Percentiles rank a stretch among this genome's conserved stretches.
These are phyloP conservation scores for Littorina saxatilis DNA, from an alignment of 1,140 invertebrate species.

Conservation along the genomic window DNA sequence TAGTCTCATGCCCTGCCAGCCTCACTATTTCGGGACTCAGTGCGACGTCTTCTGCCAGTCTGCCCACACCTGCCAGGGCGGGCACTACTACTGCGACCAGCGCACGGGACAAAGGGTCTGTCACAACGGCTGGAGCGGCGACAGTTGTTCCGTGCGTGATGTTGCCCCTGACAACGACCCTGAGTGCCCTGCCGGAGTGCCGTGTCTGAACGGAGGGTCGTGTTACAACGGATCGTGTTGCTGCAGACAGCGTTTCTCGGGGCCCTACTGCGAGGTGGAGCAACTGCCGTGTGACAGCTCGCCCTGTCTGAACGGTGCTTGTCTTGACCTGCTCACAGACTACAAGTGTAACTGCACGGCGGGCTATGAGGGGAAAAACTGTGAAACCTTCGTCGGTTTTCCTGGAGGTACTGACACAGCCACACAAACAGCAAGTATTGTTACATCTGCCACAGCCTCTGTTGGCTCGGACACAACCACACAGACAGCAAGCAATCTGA, in stretches of 20 bases:
- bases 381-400: slow-evolving; percentile 81
- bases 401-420: neutral
- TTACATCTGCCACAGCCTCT: neutral
- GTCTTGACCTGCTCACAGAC: slow-evolving; percentile 39
- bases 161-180: slow-evolving; percentile 39
- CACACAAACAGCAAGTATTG: too few species aligned
- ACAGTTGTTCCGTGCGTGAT: slow-evolving; percentile 20
- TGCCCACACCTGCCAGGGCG: slow-evolving; percentile 32
- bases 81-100: slow-evolving; percentile 50
- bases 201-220: slow-evolving; percentile 44
- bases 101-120: slow-evolving; percentile 35
- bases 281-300: slow-evolving; percentile 39
- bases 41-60: slow-evolving; percentile 39
- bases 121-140: slow-evolving; percentile 42
- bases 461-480: neutral
- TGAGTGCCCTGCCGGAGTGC: slow-evolving; percentile 33
- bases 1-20: slow-evolving; percentile 8
- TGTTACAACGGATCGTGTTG: slow-evolving; percentile 48
- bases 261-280: slow-evolving; percentile 43
- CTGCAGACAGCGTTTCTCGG: slow-evolving; percentile 32
- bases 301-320: slow-evolving; percentile 49
- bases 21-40: slow-evolving; percentile 37
- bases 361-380: slow-evolving; percentile 93
- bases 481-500: neutral
- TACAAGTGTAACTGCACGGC: slow-evolving; percentile 80